Conservation (phyloP, 2,888 invertebrate genomes). For the Conchocele bisecta region DNA sequence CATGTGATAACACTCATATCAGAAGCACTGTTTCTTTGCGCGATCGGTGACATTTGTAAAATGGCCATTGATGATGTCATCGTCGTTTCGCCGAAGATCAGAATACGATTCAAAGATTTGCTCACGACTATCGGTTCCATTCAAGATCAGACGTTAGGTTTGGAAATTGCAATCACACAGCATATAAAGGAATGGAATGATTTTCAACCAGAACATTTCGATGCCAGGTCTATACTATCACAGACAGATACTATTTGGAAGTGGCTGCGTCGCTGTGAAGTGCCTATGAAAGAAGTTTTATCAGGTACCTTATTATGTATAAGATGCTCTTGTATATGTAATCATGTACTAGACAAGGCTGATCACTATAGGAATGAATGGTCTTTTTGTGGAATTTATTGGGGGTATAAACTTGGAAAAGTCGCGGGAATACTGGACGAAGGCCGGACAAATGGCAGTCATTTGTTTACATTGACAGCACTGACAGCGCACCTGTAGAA, state of each 20-base stretch:
- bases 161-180: conserved; percentile 45
- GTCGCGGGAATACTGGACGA: too few species aligned
- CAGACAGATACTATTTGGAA: conserved; percentile 56
- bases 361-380: too few species aligned
- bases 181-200: conserved; percentile 40
- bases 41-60: conserved; percentile 56
- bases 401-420: too few species aligned
- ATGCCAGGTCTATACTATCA: conserved; percentile 47
- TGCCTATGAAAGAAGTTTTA: conserved; percentile 45
- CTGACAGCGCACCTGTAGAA: too few species aligned
- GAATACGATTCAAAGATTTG: conserved; percentile 51
- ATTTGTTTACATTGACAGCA: too few species aligned
- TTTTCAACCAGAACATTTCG: conserved; percentile 46
- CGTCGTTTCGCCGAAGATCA: conserved; percentile 53
- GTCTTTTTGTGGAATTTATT: too few species aligned
- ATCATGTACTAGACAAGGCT: too few species aligned
- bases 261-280: conserved; percentile 36
- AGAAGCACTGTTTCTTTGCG: conserved; percentile 58
- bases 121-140: conserved; percentile 31
- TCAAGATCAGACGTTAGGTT: conserved; percentile 51
- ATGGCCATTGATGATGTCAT: conserved; percentile 59
- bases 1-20: conserved; percentile 58
- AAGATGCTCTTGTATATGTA: too few species aligned
- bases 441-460: too few species aligned
- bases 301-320: too few species aligned